phyloP scores from a whole-genome alignment of 1,140 invertebrate genomes.

The Zaprionus kolodkinae region DNA sequence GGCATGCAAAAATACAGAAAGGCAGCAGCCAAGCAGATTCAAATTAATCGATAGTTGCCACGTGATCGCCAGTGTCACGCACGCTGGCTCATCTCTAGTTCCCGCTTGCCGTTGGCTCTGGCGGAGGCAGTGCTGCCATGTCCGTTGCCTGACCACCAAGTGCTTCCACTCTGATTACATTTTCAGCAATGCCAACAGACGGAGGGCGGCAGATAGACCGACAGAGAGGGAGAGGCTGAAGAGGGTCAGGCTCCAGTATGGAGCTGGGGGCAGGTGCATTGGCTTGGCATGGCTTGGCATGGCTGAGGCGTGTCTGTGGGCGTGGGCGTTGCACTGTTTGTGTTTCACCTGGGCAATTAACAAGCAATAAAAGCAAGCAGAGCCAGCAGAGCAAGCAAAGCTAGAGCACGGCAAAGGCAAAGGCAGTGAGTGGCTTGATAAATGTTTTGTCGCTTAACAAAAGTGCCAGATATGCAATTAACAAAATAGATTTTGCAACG shows the following conservation, averaged over 20 bases:
- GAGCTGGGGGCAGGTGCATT: conserved; percentile 50
- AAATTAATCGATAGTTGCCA: background rate
- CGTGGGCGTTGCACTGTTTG: conserved; percentile 64
- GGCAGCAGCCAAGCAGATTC: background rate
- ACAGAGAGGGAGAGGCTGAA: conserved; percentile 4
- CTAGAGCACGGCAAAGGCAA: background rate
- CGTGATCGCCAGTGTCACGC: conserved; percentile 38
- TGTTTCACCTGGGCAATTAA: conserved; percentile 76
- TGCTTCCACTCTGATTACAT: conserved; percentile 59
- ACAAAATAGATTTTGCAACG: conserved; percentile 62
- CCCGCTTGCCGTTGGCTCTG: conserved; percentile 1
- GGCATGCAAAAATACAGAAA: too few relatives aligned
- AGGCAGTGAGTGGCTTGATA: conserved; percentile 47
- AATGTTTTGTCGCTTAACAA: conserved; percentile 62
- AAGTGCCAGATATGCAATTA: conserved; percentile 64
- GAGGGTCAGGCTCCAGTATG: conserved; percentile 13
- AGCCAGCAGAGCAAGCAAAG: conserved; percentile 8
- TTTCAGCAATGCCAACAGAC: conserved; percentile 43
- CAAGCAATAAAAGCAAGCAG: conserved; percentile 74
- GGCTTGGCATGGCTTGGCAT: conserved; percentile 7
- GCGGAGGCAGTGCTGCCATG: conserved; percentile 10
- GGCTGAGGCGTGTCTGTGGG: conserved; percentile 61
- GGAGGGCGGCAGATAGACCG: background rate
- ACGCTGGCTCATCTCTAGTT: conserved; percentile 11
- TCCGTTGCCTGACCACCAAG: conserved; percentile 52